Conservation (phyloP, 1,140 invertebrate species). For the Trissolcus basalis region DNA sequence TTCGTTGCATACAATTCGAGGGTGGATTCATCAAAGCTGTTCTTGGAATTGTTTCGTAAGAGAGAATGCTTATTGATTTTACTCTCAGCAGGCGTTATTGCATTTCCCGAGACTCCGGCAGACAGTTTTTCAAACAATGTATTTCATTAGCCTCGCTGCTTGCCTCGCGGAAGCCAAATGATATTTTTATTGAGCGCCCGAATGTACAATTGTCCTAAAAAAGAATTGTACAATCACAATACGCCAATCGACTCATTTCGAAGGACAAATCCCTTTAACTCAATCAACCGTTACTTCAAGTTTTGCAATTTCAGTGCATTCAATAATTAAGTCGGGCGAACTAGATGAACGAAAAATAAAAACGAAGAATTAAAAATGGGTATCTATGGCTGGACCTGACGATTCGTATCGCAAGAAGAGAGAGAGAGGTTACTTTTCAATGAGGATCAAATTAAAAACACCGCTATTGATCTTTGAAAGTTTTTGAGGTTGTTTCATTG, state of each 20-base stretch:
- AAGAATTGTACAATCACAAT: neutral
- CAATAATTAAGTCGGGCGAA: too few relatives aligned
- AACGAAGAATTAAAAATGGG: neutral
- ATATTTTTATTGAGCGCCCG: neutral
- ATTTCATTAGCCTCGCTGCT: slow-evolving; percentile 6
- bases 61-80: slow-evolving; percentile 48
- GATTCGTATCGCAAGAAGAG: neutral
- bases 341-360: too few relatives aligned
- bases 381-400: neutral
- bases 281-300: too few relatives aligned
- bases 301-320: too few relatives aligned
- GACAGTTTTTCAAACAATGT: slow-evolving; percentile 13
- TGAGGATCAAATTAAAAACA: slow-evolving; percentile 18
- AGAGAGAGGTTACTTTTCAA: slow-evolving; percentile 12
- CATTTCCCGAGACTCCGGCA: slow-evolving; percentile 8
- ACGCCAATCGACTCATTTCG: too few relatives aligned
- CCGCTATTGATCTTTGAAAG: slow-evolving; percentile 29
- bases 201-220: neutral
- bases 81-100: slow-evolving; percentile 24
- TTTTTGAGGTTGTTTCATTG: slow-evolving; percentile 19
- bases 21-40: slow-evolving; percentile 14
- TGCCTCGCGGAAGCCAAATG: neutral
- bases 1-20: slow-evolving; percentile 16
- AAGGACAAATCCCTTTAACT: too few relatives aligned
- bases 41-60: slow-evolving; percentile 42